A percentile compares a stretch with the other conserved stretches of the same genome.
Conservation (phyloP, 2,797 vertebrate species). For the Prionace glauca region DNA sequence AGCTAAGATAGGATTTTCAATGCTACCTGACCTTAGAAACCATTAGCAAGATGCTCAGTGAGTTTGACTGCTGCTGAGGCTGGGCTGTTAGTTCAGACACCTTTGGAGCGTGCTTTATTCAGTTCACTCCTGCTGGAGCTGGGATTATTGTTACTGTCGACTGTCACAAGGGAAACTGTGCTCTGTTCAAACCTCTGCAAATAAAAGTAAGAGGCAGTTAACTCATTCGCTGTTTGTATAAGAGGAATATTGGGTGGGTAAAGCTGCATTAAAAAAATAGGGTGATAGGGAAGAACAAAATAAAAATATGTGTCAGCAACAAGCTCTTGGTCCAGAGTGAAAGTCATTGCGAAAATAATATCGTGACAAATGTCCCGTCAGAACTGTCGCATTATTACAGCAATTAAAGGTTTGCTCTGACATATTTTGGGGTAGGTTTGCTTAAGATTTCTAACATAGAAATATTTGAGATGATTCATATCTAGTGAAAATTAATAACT, state of each 20-base stretch:
- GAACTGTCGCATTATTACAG: neutral
- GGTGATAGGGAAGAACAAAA: neutral
- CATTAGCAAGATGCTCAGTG: slow-evolving; percentile 3
- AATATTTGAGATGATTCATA: neutral
- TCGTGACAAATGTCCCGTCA: neutral
- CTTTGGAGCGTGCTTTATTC: neutral
- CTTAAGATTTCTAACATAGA: neutral
- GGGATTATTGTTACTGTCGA: neutral
- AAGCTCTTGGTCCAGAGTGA: neutral
- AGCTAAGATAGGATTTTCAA: neutral
- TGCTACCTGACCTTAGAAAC: neutral
- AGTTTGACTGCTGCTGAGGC: neutral
- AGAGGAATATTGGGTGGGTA: neutral
- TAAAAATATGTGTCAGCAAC: neutral
- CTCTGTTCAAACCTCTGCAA: neutral
- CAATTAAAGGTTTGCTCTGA: neutral
- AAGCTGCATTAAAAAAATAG: neutral
- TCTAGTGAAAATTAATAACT: neutral
- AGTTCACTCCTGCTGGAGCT: neutral
- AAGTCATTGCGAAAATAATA: neutral
- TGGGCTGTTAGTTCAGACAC: neutral
- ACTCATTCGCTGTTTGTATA: neutral
- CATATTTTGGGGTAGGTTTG: neutral
- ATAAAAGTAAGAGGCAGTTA: neutral
- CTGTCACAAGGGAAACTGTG: neutral